Evolutionary conservation across 2,888 invertebrate genomes (phyloP).

Genomic region (Macropis europaea): DNA sequence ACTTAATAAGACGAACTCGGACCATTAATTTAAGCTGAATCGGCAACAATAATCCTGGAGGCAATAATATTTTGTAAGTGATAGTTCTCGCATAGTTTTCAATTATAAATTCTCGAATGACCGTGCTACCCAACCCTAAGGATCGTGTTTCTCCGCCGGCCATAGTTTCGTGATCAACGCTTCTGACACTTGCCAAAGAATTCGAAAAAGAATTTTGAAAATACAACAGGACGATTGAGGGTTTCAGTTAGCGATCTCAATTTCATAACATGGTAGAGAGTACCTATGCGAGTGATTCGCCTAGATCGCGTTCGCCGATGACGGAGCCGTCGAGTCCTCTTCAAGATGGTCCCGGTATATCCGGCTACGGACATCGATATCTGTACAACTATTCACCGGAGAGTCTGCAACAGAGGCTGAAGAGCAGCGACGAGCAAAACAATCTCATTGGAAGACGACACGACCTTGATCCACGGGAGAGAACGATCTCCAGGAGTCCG

Average conservation of each 20-base stretch:
- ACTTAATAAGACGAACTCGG: no score
- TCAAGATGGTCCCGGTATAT: conserved; percentile 69
- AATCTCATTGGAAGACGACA: conserved; percentile 52
- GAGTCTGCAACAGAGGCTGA: conserved; percentile 64
- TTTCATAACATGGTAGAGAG: conserved; percentile 76
- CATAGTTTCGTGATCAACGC: no score
- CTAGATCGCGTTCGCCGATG: conserved; percentile 77
- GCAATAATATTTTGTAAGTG: no score
- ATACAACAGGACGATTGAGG: background rate
- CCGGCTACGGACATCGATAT: conserved; percentile 67
- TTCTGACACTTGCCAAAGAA: background rate
- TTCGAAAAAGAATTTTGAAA: background rate
- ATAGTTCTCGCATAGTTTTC: no score
- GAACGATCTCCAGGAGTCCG: conserved; percentile 64
- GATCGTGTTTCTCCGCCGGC: no score
- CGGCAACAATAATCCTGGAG: no score
- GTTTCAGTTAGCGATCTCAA: background rate
- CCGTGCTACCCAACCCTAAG: no score
- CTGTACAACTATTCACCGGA: conserved; percentile 72
- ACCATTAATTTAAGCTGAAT: no score
- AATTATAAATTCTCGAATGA: no score
- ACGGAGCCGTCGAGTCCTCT: conserved; percentile 76
- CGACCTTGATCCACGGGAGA: conserved; percentile 58
- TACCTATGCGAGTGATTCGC: conserved; percentile 74
- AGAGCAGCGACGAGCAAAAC: conserved; percentile 49